Evolutionary conservation across 2,797 vertebrate genomes (phyloP).

Genomic region (Semaprochilodus insignis): DNA sequence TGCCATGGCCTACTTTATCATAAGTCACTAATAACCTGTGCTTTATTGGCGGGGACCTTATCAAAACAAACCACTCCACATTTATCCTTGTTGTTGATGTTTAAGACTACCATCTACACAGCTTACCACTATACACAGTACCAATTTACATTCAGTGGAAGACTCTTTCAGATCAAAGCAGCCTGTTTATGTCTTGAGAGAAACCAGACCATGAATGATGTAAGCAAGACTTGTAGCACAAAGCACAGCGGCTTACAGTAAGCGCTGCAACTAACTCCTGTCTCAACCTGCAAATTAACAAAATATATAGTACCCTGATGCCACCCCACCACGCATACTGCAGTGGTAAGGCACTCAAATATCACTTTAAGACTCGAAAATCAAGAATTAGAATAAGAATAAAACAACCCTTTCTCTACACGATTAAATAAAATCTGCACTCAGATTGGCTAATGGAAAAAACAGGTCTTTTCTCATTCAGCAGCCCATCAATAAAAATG

Average conservation of each 20-base stretch:
- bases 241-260: not conserved
- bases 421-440: no score
- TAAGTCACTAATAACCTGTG: no score
- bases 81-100: no score
- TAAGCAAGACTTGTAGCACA: conserved; percentile 3
- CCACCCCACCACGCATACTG: no score
- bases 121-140: not conserved
- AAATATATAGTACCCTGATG: not conserved
- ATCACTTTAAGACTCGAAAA: no score
- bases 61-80: not conserved
- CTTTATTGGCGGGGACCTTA: not conserved
- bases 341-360: no score
- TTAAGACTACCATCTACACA: not conserved
- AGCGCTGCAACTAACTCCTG: not conserved
- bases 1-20: no score
- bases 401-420: no score
- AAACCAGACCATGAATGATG: not conserved
- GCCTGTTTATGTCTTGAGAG: not conserved
- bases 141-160: not conserved
- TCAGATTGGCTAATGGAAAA: no score
- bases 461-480: no score
- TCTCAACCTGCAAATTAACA: not conserved
- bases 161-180: not conserved
- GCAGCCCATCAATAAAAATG: no score
- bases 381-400: no score